Conservation (phyloP, 2,113 vertebrate species). For the Spea multiplicata region DNA sequence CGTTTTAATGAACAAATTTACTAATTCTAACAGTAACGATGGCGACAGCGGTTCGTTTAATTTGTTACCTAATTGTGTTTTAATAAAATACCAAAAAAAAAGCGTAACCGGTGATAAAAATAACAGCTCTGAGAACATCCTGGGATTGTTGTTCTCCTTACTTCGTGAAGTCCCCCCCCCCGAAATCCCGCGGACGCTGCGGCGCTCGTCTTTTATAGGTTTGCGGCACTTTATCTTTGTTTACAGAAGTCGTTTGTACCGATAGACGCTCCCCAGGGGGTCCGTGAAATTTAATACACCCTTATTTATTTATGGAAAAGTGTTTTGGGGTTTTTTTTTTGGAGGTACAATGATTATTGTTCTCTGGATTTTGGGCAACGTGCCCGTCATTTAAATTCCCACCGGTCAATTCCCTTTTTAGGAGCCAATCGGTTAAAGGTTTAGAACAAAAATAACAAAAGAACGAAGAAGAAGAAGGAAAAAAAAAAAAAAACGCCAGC, state of each 20-base stretch:
- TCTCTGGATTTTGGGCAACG: conserved; percentile 11
- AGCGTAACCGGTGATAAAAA: not conserved
- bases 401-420: conserved; percentile 4
- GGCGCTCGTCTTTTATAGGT: not conserved
- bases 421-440: not conserved
- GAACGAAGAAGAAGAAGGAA: not conserved
- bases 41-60: too few relatives aligned
- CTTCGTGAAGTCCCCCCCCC: not conserved
- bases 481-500: not conserved
- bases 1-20: too few relatives aligned
- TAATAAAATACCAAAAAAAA: too few relatives aligned
- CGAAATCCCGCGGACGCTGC: not conserved
- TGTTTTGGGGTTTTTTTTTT: not conserved
- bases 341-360: conserved; percentile 37
- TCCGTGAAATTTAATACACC: not conserved
- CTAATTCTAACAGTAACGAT: too few relatives aligned
- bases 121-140: not conserved
- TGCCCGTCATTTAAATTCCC: conserved; percentile 16
- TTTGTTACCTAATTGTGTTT: too few relatives aligned
- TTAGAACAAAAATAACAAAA: not conserved
- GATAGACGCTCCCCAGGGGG: conserved; percentile 1
- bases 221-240: not conserved
- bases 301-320: conserved; percentile 37
- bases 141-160: not conserved
- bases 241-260: conserved; percentile 2